Percentiles rank a stretch among this genome's conserved stretches.
Conservation (phyloP, 1,140 invertebrate species). For the Latrodectus geometricus region DNA sequence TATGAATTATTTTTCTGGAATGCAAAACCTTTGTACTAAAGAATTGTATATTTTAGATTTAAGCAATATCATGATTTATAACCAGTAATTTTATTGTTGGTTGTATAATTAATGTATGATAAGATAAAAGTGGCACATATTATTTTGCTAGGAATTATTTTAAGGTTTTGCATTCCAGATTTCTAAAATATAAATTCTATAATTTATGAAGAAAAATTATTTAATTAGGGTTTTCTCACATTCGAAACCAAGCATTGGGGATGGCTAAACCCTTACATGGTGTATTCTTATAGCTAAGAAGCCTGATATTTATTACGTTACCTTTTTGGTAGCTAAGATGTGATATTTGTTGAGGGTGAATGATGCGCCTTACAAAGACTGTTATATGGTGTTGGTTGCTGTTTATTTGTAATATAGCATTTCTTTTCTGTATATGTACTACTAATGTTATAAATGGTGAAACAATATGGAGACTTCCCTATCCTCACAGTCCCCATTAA, state of each 20-base stretch:
- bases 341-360: conserved; percentile 59
- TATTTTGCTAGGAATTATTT: too few species aligned
- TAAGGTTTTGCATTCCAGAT: too few species aligned
- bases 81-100: too few species aligned
- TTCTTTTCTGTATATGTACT: conserved; percentile 42
- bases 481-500: neutral
- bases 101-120: too few species aligned
- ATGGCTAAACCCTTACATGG: conserved; percentile 49
- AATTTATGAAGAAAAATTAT: too few species aligned
- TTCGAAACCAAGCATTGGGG: conserved; percentile 9
- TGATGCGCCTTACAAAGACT: conserved; percentile 61
- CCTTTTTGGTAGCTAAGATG: conserved; percentile 59
- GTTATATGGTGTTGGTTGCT: conserved; percentile 62
- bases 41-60: too few species aligned
- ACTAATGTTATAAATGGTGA: conserved; percentile 34
- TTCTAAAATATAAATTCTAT: too few species aligned
- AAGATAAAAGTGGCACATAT: too few species aligned
- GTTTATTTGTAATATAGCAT: conserved; percentile 62
- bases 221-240: neutral
- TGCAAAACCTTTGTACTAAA: too few species aligned
- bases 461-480: conserved; percentile 11
- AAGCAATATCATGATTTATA: too few species aligned
- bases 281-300: conserved; percentile 32
- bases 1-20: too few species aligned
- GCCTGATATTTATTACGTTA: conserved; percentile 60